Evolutionary conservation across 2,113 vertebrate species (phyloP), one percentile per base, ranked within the genome.

Genomic region (Pholis gunnellus): DNA sequence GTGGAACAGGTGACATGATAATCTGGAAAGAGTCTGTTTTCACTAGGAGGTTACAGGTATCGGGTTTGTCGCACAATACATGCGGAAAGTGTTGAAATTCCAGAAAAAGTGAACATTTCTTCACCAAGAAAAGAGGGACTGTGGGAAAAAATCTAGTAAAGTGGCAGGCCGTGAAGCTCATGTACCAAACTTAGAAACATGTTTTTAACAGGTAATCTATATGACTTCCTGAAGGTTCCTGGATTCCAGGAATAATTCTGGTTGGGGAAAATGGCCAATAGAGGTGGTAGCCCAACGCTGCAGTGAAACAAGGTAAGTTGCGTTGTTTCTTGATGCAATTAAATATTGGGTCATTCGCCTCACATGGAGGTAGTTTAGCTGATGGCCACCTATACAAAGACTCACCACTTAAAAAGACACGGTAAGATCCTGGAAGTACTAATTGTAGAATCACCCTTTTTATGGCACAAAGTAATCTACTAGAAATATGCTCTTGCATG

Each of bases 1-100:
- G 8, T 18, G 15, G 44, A 66, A 68, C 78, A 59, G 67, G 72
- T 72, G 82, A 84, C 17, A 22, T 31, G 46, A n/a, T 68, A 46
- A 83, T 67, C 78, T 64, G 38, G n/a, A 63, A 81, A 50, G 29
- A 9, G 59, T 18, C 17, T 27, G 71, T 61, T 27, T 75, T 60
- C 40, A 44, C n/a, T 27, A 4, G 9, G 52, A 48, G 7, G 40
- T 64, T n/a, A 71, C 48, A 38, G 38, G 18, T 29, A 52, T 78
- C 13, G 14, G 0, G 22, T 74, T 56, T 81, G 25, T 14, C 18
- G 52, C 71, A 17, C 66, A 72, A 72, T 9, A 56, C 5, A 27
- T 25, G 7, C 6, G 27, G 6, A n/a, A 29, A 44, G 8, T 44
- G 9, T 44, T 2, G 7, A 48, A 57, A 72, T 46, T 18, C 18